Percentiles rank a stretch among this genome's conserved stretches.
phyloP scores from a whole-genome alignment of 1,140 invertebrate genomes.

The Acromyrmex charruanus region DNA sequence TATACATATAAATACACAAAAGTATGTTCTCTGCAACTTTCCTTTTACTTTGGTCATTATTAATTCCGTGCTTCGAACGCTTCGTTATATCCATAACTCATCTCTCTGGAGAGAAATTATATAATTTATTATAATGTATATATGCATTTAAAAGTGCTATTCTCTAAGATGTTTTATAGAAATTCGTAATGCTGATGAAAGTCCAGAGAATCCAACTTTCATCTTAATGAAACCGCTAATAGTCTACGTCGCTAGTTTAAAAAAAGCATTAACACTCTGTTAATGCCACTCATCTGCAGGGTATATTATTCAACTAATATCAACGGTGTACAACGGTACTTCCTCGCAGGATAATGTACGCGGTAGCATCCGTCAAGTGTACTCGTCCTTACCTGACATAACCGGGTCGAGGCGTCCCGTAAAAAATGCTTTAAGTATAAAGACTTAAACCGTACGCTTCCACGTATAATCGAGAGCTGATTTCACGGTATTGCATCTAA shows the following conservation, averaged over 20 bases:
- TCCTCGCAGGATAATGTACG: constrained; percentile 36
- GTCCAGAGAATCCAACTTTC: not conserved
- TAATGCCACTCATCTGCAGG: constrained; percentile 4
- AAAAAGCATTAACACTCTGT: constrained; percentile 22
- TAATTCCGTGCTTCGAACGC: not conserved
- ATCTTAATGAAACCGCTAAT: constrained; percentile 22
- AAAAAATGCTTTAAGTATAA: constrained; percentile 12
- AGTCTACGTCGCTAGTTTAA: not conserved
- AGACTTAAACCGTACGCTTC: constrained; percentile 35
- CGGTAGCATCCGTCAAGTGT: constrained; percentile 63
- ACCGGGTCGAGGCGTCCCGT: constrained; percentile 64
- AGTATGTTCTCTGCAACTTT: not conserved
- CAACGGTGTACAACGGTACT: constrained; percentile 62
- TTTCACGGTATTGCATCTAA: constrained; percentile 55
- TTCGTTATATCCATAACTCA: not conserved
- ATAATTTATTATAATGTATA: not conserved
- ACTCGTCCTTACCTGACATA: constrained; percentile 62
- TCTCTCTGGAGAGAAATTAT: not conserved
- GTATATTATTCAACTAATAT: constrained; percentile 46
- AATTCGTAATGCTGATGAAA: constrained; percentile 11
- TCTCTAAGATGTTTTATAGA: not conserved
- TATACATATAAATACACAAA: constrained; percentile 14
- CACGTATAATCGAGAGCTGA: constrained; percentile 57
- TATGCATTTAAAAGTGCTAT: not conserved
- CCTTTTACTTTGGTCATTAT: not conserved